A percentile compares a stretch with the other conserved stretches of the same genome.
Conservation (phyloP, 2,113 vertebrate species). For the Hemibagrus wyckioides region DNA sequence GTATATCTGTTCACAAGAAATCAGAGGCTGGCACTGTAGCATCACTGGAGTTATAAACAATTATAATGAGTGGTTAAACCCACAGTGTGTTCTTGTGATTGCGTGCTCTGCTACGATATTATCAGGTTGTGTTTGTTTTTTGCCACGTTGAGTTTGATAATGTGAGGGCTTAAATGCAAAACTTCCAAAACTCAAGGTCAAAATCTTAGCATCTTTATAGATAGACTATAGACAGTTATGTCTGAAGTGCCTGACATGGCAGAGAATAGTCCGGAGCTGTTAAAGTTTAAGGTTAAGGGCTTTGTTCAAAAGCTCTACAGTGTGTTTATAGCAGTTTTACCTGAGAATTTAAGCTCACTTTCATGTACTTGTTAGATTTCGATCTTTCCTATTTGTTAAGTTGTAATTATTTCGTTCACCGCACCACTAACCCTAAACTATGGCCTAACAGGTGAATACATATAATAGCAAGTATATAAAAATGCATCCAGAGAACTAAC, state of each 20-base stretch:
- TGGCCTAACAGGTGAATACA: not conserved
- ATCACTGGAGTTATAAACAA: not conserved
- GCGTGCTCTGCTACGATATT: not conserved
- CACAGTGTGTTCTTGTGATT: not conserved
- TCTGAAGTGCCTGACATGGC: not conserved
- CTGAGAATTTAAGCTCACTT: not conserved
- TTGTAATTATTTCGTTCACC: not conserved
- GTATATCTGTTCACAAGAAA: not conserved
- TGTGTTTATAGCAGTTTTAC: not conserved
- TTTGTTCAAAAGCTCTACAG: not conserved
- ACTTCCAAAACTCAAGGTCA: not conserved
- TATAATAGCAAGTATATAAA: too few relatives aligned
- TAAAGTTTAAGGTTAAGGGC: not conserved
- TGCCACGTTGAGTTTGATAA: not conserved
- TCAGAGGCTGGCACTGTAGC: not conserved
- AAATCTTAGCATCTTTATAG: not conserved
- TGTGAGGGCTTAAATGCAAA: not conserved
- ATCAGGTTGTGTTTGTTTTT: not conserved
- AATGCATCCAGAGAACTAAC: not conserved
- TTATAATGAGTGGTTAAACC: not conserved
- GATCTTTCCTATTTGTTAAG: not conserved
- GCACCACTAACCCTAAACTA: not conserved
- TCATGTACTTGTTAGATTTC: not conserved
- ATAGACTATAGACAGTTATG: not conserved
- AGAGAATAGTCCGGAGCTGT: not conserved